Percentiles rank a stretch among this genome's conserved stretches.
phyloP scores from a whole-genome alignment of 2,113 vertebrate genomes.

The Microcebus griseorufus region DNA sequence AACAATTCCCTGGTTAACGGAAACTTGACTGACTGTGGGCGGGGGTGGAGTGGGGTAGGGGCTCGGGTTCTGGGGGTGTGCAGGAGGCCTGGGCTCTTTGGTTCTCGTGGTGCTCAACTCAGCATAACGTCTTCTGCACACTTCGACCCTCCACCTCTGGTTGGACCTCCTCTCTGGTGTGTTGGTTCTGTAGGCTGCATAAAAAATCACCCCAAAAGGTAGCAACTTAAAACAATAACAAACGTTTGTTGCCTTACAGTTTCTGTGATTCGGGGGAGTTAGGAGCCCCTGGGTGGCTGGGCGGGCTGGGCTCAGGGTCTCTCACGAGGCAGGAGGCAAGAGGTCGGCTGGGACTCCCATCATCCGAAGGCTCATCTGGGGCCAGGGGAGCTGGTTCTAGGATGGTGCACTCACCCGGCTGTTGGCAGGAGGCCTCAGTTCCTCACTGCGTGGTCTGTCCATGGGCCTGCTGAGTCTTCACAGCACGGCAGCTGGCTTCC shows the following conservation, averaged over 20 bases:
- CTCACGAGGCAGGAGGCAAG: not conserved
- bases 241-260: not conserved
- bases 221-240: not conserved
- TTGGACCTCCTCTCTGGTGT: not conserved
- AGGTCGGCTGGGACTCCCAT: rapidly evolving
- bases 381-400: not conserved
- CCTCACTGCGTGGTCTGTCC: not conserved
- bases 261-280: not conserved
- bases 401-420: rapidly evolving
- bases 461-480: no score
- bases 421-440: not conserved
- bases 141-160: not conserved
- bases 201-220: not conserved
- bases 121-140: not conserved
- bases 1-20: not conserved
- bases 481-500: not conserved
- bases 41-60: not conserved
- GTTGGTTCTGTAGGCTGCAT: not conserved
- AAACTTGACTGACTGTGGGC: not conserved
- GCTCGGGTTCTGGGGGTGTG: not conserved
- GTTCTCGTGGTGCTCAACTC: not conserved
- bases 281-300: not conserved
- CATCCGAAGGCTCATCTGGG: not conserved
- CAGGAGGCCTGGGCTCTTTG: not conserved
- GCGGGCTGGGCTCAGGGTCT: not conserved